A percentile compares a stretch with the other conserved stretches of the same genome.
These are phyloP conservation scores for Hirundo rustica DNA, from an alignment of 2,797 vertebrate genomes.

Conservation along the genomic window DNA sequence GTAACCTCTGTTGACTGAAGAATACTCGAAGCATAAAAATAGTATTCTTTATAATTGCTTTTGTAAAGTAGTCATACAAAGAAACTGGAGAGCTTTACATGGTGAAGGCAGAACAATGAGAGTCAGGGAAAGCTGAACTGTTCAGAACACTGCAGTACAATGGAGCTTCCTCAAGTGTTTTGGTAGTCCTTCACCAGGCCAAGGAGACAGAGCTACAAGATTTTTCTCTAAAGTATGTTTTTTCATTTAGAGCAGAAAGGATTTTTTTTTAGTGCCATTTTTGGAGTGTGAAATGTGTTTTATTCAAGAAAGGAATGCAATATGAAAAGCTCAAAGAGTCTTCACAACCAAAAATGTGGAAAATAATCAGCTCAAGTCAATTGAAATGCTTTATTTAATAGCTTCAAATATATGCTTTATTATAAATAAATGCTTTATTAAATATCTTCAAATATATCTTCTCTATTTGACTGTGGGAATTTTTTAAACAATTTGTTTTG, in stretches of 20 bases:
- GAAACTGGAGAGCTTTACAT: neutral
- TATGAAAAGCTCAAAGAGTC: neutral
- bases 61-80: constrained; percentile 12
- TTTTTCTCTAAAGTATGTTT: neutral
- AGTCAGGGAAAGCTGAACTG: neutral
- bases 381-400: neutral
- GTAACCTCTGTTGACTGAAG: constrained; percentile 11
- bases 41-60: constrained; percentile 37
- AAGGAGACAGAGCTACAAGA: neutral
- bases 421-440: neutral
- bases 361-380: neutral
- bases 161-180: neutral
- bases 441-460: neutral
- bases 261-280: neutral
- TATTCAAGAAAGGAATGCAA: neutral
- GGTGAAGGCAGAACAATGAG: neutral
- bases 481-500: neutral
- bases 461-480: neutral
- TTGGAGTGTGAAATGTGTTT: neutral
- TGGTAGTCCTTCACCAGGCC: neutral
- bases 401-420: too few species aligned
- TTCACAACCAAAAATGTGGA: neutral
- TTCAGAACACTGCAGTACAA: neutral
- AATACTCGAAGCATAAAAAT: neutral
- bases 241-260: neutral